Evolutionary conservation across 1,140 invertebrate genomes (phyloP).

Genomic region (Chymomyza costata): DNA sequence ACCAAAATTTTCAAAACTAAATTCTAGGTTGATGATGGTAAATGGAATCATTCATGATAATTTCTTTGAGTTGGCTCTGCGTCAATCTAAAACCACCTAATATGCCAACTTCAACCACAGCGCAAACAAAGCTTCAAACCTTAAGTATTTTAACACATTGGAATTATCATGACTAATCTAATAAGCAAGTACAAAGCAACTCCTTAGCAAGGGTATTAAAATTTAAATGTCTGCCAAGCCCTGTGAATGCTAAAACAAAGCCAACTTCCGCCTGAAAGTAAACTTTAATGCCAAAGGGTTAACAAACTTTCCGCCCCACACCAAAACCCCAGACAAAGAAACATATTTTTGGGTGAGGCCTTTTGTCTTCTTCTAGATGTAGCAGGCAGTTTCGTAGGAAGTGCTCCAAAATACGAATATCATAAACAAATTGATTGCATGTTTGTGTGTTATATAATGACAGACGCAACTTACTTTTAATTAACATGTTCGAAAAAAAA

Average conservation of each 20-base stretch:
- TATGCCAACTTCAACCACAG: too few species aligned
- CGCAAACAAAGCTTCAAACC: too few species aligned
- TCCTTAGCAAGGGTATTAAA: too few species aligned
- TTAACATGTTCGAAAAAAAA: constrained; percentile 34
- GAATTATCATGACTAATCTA: too few species aligned
- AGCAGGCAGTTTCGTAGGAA: too few species aligned
- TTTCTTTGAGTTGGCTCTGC: too few species aligned
- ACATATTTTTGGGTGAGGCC: constrained; percentile 30
- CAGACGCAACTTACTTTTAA: constrained; percentile 40
- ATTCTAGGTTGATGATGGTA: too few species aligned
- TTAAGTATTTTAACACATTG: too few species aligned
- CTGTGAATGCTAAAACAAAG: constrained; percentile 10
- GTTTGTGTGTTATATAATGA: constrained; percentile 64
- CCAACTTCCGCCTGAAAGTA: constrained; percentile 64
- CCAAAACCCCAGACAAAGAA: constrained; percentile 41
- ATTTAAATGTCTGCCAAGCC: constrained; percentile 51
- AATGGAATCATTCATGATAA: too few species aligned
- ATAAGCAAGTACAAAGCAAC: too few species aligned
- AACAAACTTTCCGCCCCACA: constrained; percentile 49
- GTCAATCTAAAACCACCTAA: too few species aligned
- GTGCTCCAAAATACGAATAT: constrained; percentile 26
- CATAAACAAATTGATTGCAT: constrained; percentile 68
- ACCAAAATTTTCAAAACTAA: too few species aligned
- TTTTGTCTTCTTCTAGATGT: not conserved
- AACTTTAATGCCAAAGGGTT: constrained; percentile 61